Conservation (phyloP, 1,140 invertebrate species). For the Hyles euphorbiae region DNA sequence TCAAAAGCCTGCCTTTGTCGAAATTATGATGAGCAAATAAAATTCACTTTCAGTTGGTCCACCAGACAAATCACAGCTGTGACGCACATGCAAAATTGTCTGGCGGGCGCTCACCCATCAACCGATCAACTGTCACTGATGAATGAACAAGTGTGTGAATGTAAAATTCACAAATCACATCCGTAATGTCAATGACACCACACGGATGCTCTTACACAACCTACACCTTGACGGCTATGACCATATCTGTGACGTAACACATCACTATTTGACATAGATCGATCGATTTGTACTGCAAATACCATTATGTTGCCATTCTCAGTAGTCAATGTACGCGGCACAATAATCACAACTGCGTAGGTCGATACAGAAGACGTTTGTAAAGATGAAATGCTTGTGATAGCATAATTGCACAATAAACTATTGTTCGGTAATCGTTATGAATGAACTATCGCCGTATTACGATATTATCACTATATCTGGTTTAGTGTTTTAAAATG, state of each 20-base stretch:
- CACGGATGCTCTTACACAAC: constrained; percentile 63
- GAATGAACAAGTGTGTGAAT: constrained; percentile 16
- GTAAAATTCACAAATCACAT: constrained; percentile 42
- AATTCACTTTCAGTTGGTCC: too few relatives aligned
- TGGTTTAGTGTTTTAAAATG: constrained; percentile 36
- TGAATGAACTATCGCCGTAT: constrained; percentile 54
- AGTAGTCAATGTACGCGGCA: constrained; percentile 16
- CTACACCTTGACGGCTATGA: constrained; percentile 66
- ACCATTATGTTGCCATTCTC: constrained; percentile 1
- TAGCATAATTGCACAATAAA: constrained; percentile 67
- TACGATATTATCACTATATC: constrained; percentile 40
- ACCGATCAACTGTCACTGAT: constrained; percentile 41
- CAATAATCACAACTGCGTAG: constrained; percentile 18
- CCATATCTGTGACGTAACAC: constrained; percentile 42
- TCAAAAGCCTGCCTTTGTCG: too few relatives aligned
- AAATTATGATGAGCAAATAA: too few relatives aligned
- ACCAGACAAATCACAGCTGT: too few relatives aligned
- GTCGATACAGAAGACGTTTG: constrained; percentile 22
- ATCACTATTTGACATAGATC: constrained; percentile 2
- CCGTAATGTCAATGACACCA: constrained; percentile 68
- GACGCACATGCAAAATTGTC: too few relatives aligned
- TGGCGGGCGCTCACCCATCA: too few relatives aligned
- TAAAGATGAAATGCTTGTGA: constrained; percentile 61
- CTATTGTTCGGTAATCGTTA: constrained; percentile 53
- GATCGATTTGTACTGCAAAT: constrained; percentile 2